phyloP scores from a whole-genome alignment of 2,797 vertebrate species.

The Pipistrellus pygmaeus region DNA sequence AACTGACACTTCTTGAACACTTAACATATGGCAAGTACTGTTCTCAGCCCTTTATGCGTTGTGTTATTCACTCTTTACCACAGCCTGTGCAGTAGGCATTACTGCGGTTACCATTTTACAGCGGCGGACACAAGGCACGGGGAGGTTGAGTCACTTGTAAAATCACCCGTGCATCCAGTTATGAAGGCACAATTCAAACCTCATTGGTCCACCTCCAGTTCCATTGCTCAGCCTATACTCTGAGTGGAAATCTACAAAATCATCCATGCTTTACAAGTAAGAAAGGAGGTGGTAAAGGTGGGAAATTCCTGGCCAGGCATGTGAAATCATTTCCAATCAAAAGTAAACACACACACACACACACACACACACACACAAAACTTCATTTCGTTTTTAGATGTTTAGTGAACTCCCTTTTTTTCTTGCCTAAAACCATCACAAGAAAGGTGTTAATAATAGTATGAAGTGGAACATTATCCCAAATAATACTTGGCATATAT shows the following conservation, averaged over 20 bases:
- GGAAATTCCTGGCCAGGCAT: background rate
- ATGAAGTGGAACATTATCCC: conserved; percentile 27
- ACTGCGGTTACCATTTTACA: background rate
- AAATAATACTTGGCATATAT: background rate
- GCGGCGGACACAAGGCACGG: background rate
- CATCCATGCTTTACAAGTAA: background rate
- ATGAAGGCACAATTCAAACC: background rate
- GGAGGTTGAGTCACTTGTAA: background rate
- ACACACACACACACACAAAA: background rate
- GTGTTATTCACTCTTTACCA: background rate
- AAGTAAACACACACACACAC: background rate
- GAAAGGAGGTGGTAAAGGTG: background rate
- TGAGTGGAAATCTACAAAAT: background rate
- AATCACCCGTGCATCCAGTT: background rate
- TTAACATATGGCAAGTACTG: background rate
- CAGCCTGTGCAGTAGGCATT: background rate
- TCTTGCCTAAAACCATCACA: background rate
- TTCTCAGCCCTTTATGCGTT: background rate
- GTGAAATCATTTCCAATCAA: background rate
- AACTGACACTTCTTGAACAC: background rate
- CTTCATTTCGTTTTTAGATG: background rate
- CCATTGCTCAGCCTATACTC: background rate
- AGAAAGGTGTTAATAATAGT: conserved; percentile 38
- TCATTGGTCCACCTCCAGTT: background rate
- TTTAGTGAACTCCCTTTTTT: background rate